Conservation (phyloP, 2,888 invertebrate species). For the Papilio elwesi region DNA sequence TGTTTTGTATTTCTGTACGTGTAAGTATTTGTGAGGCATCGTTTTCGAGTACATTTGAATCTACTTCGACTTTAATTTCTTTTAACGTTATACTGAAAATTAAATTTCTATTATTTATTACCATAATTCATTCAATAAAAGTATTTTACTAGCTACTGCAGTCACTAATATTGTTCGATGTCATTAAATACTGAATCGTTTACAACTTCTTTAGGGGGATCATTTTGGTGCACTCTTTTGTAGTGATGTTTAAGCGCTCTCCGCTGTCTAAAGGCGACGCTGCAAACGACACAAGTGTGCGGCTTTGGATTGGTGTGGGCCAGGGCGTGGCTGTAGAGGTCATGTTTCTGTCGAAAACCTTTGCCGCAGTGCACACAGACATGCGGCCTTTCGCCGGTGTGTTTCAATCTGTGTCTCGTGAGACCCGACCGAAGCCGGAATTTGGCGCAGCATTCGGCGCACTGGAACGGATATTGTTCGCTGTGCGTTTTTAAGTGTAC, state of each 20-base stretch:
- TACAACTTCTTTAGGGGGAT: conserved; percentile 42
- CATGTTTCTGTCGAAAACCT: conserved; percentile 84
- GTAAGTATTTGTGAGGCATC: background rate
- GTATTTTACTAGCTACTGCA: background rate
- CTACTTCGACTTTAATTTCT: conserved; percentile 27
- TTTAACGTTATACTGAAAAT: conserved; percentile 52
- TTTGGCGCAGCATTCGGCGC: conserved; percentile 84
- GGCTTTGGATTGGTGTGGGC: conserved; percentile 83
- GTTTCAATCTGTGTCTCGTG: conserved; percentile 82
- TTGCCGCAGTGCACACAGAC: conserved; percentile 83
- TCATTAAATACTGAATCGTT: conserved; percentile 38
- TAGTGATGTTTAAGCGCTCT: conserved; percentile 67
- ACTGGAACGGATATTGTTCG: conserved; percentile 82
- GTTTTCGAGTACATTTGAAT: conserved; percentile 9
- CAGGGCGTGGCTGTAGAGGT: conserved; percentile 80
- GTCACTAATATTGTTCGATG: conserved; percentile 30
- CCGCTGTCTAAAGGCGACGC: conserved; percentile 83
- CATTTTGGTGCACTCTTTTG: conserved; percentile 70
- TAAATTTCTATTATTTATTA: conserved; percentile 8
- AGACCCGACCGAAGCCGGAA: conserved; percentile 85
- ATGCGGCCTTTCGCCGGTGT: conserved; percentile 86
- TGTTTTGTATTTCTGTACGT: background rate
- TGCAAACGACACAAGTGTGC: conserved; percentile 81
- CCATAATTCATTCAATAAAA: background rate
- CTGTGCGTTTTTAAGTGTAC: conserved; percentile 86